Percentiles rank a stretch among this genome's conserved stretches.
phyloP scores from a whole-genome alignment of 2,888 invertebrate genomes.

The Pteria penguin region DNA sequence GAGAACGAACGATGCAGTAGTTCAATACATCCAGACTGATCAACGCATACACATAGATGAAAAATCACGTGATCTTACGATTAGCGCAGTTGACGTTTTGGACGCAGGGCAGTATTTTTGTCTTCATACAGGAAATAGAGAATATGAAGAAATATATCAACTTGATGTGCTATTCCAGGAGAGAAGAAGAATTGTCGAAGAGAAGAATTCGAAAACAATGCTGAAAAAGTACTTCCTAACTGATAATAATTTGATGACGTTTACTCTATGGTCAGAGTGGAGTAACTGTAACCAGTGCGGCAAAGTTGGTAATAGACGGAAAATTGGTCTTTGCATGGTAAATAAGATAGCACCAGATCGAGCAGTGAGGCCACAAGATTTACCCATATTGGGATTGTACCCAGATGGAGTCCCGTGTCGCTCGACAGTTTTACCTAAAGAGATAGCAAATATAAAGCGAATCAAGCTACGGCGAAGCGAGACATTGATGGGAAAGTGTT shows the following conservation, averaged over 20 bases:
- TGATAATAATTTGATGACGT: conserved; percentile 74
- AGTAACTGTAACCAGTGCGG: conserved; percentile 85
- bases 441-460: conserved; percentile 69
- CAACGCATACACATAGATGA: conserved; percentile 13
- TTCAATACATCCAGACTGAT: conserved; percentile 38
- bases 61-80: conserved; percentile 23
- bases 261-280: conserved; percentile 85
- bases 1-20: conserved; percentile 48
- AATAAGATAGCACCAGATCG: conserved; percentile 57
- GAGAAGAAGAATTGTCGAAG: conserved; percentile 47
- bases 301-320: conserved; percentile 83
- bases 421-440: conserved; percentile 82
- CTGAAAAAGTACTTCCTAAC: conserved; percentile 34
- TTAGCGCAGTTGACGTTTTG: conserved; percentile 50
- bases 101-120: conserved; percentile 73
- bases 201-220: conserved; percentile 1
- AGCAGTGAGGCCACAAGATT: conserved; percentile 62
- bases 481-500: conserved; percentile 45
- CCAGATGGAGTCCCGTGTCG: conserved; percentile 83
- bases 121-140: conserved; percentile 46
- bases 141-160: conserved; percentile 67
- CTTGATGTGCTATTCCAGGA: conserved; percentile 70
- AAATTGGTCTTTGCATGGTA: conserved; percentile 84
- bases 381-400: conserved; percentile 67
- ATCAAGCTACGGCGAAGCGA: conserved; percentile 81